Base-by-base conservation (phyloP, 2,113 vertebrate genomes). In the Xenopus borealis region DNA sequence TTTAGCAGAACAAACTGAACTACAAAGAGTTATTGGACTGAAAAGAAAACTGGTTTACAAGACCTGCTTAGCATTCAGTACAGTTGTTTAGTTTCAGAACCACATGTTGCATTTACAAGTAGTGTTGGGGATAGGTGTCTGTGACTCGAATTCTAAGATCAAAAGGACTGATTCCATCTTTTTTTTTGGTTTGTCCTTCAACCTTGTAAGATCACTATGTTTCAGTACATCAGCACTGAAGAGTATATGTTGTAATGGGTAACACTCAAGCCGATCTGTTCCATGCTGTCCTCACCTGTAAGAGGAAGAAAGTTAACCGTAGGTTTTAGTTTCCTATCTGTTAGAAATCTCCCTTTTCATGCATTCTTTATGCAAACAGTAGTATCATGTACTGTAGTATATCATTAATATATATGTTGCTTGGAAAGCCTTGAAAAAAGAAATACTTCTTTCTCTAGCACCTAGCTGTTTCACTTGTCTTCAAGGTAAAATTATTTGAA, bases 111-210 rank as follows among this genome's bases (percentile, higher is more conserved):
- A 73, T 79, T 74, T 77, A 69, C 61, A 74, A 79, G 63, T 64
- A 68, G 78, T 72, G 66, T 67, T 72, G 53, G 65, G 78, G 72
- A 74, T 68, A 69, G 78, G 64, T 69, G 66, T 72, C 72, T 79
- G 78, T 79, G 78, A 79, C 78, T 79, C 65, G 78, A 73, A 79
- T 79, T 79, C 65, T 79, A 79, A 79, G 74, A 77, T 77, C 74
- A 77, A 77, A 77, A 77, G 74, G 74, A 70, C 66, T 70, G 66
- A 62, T 33, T 69, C 30, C 17, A 40, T 40, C 33, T 64, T 40
- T 47, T 46, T 69, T 46, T 67, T 61, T 8, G 23, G 46, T 76
- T 70, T 70, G 19, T 77, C 33, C 67, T 70, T 63, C 69, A 77
- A 69, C 73, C 58, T 69, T 76, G 73, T 69, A 76, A 64, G 67